Conservation (phyloP, 1,140 invertebrate genomes). For the Micrasema longulum region DNA sequence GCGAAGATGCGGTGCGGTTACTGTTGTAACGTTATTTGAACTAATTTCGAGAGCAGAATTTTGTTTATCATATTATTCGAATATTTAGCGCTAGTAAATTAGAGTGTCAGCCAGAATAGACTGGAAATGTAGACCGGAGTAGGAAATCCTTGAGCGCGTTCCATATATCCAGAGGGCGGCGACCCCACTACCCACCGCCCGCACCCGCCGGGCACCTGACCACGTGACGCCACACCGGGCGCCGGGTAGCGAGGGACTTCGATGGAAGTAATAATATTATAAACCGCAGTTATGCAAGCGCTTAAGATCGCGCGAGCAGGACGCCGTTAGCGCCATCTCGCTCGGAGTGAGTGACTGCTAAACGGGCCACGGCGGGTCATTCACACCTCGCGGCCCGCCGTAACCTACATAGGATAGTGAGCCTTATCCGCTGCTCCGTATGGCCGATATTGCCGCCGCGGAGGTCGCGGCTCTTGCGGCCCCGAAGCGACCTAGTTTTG, state of each 20-base stretch:
- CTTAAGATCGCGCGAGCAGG: constrained; percentile 46
- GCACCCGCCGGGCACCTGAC: constrained; percentile 23
- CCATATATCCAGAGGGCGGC: constrained; percentile 47
- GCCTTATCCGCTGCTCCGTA: constrained; percentile 30
- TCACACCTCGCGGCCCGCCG: constrained; percentile 57
- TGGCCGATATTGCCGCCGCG: constrained; percentile 10
- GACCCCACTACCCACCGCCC: constrained; percentile 39
- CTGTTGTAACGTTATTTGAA: background rate
- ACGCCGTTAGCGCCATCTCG: constrained; percentile 39
- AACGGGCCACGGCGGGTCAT: constrained; percentile 67
- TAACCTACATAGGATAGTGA: constrained; percentile 38
- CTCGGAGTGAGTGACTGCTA: constrained; percentile 61
- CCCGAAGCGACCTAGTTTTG: constrained; percentile 53
- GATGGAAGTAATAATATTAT: constrained; percentile 63
- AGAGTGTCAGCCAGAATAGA: constrained; percentile 27
- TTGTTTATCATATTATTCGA: too few species aligned
- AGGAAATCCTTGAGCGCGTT: constrained; percentile 45
- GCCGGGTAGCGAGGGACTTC: constrained; percentile 61
- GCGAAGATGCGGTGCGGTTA: too few species aligned
- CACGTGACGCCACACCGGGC: constrained; percentile 55
- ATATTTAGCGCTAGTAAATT: background rate
- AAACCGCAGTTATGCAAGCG: constrained; percentile 57
- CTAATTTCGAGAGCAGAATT: background rate
- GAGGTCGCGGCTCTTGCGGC: constrained; percentile 45
- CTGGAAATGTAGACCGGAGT: constrained; percentile 39